Percentiles rank a stretch among this genome's conserved stretches.
Evolutionary conservation across 1,140 invertebrate species (phyloP).

Genomic region (Drosophila kikkawai): DNA sequence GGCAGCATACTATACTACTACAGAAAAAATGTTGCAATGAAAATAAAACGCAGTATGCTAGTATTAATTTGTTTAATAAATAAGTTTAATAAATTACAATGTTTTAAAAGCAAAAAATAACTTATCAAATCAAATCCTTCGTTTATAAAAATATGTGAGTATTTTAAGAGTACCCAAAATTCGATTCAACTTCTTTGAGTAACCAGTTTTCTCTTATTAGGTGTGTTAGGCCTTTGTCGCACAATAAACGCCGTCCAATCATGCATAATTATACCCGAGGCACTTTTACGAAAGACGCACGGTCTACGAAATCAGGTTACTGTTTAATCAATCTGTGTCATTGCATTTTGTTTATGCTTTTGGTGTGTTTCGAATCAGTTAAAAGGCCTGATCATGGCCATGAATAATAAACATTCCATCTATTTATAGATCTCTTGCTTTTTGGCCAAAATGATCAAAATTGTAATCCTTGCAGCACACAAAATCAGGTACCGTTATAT

Average conservation of each 20-base stretch:
- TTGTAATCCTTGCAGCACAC: background rate
- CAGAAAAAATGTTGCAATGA: too few species aligned
- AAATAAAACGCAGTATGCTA: too few species aligned
- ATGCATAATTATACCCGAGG: constrained; percentile 5
- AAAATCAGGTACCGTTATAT: constrained; percentile 19
- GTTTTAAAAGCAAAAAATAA: too few species aligned
- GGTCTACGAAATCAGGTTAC: background rate
- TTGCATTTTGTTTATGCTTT: constrained; percentile 18
- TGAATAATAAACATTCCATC: constrained; percentile 17
- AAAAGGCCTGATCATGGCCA: constrained; percentile 27
- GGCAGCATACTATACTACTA: too few species aligned
- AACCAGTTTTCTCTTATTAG: constrained; percentile 9
- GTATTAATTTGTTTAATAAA: too few species aligned
- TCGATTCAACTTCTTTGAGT: background rate
- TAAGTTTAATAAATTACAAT: too few species aligned
- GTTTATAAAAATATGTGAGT: too few species aligned
- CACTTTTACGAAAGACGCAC: background rate
- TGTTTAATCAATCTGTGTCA: constrained; percentile 24
- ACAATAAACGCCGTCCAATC: background rate
- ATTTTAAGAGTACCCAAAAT: background rate
- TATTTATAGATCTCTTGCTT: constrained; percentile 14
- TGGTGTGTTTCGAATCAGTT: constrained; percentile 8
- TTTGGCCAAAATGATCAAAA: background rate
- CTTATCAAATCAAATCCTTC: too few species aligned
- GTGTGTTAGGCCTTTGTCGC: background rate